phyloP scores from a whole-genome alignment of 2,113 vertebrate species.

The Gobio gobio region DNA sequence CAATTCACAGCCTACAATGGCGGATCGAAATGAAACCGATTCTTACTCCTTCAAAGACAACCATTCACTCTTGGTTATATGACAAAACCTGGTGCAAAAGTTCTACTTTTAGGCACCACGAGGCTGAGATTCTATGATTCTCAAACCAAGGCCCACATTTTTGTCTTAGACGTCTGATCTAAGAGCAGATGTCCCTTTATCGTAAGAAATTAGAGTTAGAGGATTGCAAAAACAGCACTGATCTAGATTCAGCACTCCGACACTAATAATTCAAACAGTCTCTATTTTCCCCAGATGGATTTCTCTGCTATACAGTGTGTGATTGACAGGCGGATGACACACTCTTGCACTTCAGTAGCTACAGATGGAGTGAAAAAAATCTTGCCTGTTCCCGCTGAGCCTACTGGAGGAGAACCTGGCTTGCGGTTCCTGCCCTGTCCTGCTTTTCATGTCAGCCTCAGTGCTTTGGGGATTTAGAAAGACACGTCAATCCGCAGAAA shows the following conservation, averaged over 20 bases:
- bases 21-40: neutral
- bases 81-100: neutral
- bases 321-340: conserved; percentile 39
- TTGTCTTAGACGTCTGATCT: neutral
- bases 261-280: conserved; percentile 13
- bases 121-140: neutral
- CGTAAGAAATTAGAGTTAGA: neutral
- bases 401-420: conserved; percentile 32
- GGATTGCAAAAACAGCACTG: neutral
- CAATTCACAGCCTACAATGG: conserved; percentile 13
- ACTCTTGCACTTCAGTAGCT: conserved; percentile 28
- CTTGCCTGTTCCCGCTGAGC: conserved; percentile 16
- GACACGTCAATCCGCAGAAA: conserved; percentile 19
- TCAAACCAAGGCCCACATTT: neutral
- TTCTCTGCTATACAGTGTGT: conserved; percentile 6
- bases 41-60: conserved; percentile 30
- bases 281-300: conserved; percentile 29
- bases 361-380: conserved; percentile 22
- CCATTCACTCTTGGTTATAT: conserved; percentile 18
- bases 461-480: conserved; percentile 34
- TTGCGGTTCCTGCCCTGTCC: conserved; percentile 27
- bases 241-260: conserved; percentile 4
- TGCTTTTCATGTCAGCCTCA: conserved; percentile 36
- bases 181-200: neutral
- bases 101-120: neutral